These are phyloP conservation scores for Ginglymostoma cirratum DNA, from an alignment of 2,113 vertebrate species.

Conservation along the genomic window DNA sequence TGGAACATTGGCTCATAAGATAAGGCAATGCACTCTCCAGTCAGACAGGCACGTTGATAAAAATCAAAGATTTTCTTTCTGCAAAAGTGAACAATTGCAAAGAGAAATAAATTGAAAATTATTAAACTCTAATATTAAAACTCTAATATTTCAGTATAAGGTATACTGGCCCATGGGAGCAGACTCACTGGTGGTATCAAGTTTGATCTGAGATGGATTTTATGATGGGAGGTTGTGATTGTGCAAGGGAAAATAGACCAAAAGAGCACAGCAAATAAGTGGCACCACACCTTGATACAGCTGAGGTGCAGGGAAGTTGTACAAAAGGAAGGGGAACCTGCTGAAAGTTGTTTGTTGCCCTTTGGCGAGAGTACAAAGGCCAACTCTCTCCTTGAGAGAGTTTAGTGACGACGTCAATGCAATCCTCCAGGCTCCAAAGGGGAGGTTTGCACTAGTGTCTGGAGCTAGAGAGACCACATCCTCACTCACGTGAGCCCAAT, in stretches of 20 bases:
- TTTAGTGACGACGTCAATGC: neutral
- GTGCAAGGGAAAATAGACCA: neutral
- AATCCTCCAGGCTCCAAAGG: neutral
- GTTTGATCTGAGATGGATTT: neutral
- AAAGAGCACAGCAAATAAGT: neutral
- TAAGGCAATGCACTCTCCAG: conserved; percentile 41
- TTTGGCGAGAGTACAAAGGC: neutral
- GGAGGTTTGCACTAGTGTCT: neutral
- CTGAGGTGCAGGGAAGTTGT: neutral
- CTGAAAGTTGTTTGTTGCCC: neutral
- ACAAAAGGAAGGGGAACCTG: neutral
- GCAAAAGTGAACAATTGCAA: neutral
- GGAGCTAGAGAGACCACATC: neutral
- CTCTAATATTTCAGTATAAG: neutral
- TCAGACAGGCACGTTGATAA: conserved; percentile 44
- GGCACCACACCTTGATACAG: neutral
- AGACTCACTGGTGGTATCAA: neutral
- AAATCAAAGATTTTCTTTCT: conserved; percentile 44
- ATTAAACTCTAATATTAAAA: neutral
- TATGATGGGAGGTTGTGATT: neutral
- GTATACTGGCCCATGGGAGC: neutral
- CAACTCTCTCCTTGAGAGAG: neutral
- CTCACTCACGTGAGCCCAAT: neutral
- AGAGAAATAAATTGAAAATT: neutral
- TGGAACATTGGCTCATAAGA: conserved; percentile 43